These are phyloP conservation scores for Pseudomyrmex dendroicus DNA, from an alignment of 1,140 invertebrate species.

Conservation along the genomic window DNA sequence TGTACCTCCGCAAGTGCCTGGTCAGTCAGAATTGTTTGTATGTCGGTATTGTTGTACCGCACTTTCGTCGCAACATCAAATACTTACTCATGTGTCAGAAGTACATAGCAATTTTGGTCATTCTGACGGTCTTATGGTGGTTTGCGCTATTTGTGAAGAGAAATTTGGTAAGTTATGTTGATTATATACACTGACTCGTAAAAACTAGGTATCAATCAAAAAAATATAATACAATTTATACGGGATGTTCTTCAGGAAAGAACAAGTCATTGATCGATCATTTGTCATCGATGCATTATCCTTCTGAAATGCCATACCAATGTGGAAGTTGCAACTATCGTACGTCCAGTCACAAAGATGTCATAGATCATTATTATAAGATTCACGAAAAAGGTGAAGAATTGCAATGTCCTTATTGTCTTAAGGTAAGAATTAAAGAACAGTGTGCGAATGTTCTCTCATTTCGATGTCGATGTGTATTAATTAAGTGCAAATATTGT, in stretches of 20 bases:
- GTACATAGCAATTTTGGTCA: constrained; percentile 82
- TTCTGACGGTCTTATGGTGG: constrained; percentile 83
- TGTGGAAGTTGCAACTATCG: constrained; percentile 91
- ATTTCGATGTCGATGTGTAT: not conserved
- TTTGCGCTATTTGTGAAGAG: constrained; percentile 90
- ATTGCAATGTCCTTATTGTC: constrained; percentile 90
- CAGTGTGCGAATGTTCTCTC: not conserved
- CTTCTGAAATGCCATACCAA: constrained; percentile 91
- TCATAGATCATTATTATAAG: constrained; percentile 90
- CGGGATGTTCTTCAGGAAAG: constrained; percentile 69
- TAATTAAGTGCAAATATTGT: not conserved
- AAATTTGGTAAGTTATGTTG: constrained; percentile 79
- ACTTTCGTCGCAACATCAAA: constrained; percentile 82
- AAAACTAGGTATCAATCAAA: not conserved
- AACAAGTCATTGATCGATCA: constrained; percentile 88
- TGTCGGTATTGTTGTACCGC: constrained; percentile 83
- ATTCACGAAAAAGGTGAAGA: constrained; percentile 87
- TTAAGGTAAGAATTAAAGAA: constrained; percentile 86
- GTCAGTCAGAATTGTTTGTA: constrained; percentile 79
- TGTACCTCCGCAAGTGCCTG: constrained; percentile 83
- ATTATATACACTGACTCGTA: not conserved
- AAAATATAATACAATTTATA: constrained; percentile 20
- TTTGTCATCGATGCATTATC: constrained; percentile 90
- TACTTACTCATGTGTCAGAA: constrained; percentile 81
- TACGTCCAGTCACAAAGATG: constrained; percentile 90